These are phyloP conservation scores for Kuschelorhynchus macadamiae DNA, from an alignment of 2,888 invertebrate species.

Conservation along the genomic window DNA sequence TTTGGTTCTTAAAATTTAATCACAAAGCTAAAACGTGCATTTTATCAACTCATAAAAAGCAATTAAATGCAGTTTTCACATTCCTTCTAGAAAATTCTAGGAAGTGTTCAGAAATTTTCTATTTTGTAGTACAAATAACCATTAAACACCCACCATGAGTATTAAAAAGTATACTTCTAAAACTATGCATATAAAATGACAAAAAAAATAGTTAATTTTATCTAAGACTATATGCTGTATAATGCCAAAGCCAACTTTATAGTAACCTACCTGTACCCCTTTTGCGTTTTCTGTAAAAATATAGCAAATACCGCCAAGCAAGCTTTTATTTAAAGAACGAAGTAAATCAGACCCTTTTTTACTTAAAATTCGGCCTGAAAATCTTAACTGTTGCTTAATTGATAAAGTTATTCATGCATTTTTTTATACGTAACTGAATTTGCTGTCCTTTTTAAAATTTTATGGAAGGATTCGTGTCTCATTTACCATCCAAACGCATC, in stretches of 20 bases:
- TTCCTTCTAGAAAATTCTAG: too few relatives aligned
- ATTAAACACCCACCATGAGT: neutral
- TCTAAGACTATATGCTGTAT: neutral
- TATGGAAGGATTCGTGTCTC: conserved; percentile 38
- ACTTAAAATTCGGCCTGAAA: conserved; percentile 17
- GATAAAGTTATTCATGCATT: conserved; percentile 25
- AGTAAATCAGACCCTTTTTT: neutral
- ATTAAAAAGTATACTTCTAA: neutral
- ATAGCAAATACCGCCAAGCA: neutral
- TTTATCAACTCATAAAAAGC: too few relatives aligned
- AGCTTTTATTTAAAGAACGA: neutral
- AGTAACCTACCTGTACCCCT: neutral
- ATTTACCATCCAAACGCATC: conserved; percentile 37
- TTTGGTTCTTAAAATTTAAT: too few relatives aligned
- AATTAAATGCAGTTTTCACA: too few relatives aligned
- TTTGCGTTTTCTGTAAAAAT: neutral
- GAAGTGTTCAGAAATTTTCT: too few relatives aligned
- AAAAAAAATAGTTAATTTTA: neutral
- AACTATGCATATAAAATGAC: neutral
- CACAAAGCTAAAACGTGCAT: too few relatives aligned
- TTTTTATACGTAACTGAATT: conserved; percentile 14
- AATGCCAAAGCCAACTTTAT: conserved; percentile 9
- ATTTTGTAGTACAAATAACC: neutral
- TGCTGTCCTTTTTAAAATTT: conserved; percentile 23
- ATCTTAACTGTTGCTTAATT: conserved; percentile 26